Conservation (phyloP, 2,888 invertebrate genomes). For the Spilosoma lubricipeda region DNA sequence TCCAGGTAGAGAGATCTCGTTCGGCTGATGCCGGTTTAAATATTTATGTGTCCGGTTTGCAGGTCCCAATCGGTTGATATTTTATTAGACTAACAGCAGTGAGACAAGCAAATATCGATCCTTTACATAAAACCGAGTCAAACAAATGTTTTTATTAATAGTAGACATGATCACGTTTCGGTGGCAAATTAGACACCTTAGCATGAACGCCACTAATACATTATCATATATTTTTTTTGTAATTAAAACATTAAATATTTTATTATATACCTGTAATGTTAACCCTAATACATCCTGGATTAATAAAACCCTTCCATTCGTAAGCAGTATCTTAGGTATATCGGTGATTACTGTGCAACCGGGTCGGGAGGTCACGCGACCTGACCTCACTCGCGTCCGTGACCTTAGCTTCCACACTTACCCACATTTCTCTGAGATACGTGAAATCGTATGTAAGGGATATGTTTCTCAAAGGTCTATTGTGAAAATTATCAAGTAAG, state of each 20-base stretch:
- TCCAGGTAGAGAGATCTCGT: not conserved
- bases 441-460: slow-evolving; percentile 30
- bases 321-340: slow-evolving; percentile 53
- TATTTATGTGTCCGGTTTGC: not conserved
- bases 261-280: not conserved
- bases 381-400: slow-evolving; percentile 50
- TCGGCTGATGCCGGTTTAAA: not conserved
- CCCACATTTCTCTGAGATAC: slow-evolving; percentile 18
- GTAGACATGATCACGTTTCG: too few species aligned
- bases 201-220: too few species aligned
- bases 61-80: not conserved
- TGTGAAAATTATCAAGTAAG: not conserved
- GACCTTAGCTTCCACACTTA: slow-evolving; percentile 46
- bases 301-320: slow-evolving; percentile 40
- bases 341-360: slow-evolving; percentile 53
- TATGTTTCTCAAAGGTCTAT: slow-evolving; percentile 9
- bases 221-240: too few species aligned
- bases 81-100: not conserved
- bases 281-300: slow-evolving; percentile 28
- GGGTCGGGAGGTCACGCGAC: slow-evolving; percentile 47
- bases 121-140: not conserved
- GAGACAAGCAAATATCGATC: not conserved
- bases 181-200: too few species aligned
- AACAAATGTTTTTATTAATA: too few species aligned
- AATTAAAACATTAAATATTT: not conserved